Base-by-base conservation (phyloP, 2,113 vertebrate species). In the Pterophyllum scalare region DNA sequence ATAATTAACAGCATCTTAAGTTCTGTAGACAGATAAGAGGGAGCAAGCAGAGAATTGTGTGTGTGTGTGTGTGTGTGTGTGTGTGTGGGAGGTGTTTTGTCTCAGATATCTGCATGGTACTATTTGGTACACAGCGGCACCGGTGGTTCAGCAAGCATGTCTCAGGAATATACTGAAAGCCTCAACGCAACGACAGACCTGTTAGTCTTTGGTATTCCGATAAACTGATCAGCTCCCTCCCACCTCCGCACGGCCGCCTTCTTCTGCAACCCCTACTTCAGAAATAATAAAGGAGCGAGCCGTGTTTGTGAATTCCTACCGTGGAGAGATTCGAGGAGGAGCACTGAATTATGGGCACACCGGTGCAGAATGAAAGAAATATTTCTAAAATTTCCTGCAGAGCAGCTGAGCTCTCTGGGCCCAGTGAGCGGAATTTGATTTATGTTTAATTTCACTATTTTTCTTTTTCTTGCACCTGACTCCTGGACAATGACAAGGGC, bases 381-480 rank as follows among this genome's bases (percentile, higher is more conserved):
- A 80, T 88, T 83, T 86, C 64, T 54, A 64, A 89, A 91, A 88
- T 72, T 85, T 92, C 89, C 88, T 52, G 70, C 76, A 7, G 83
- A 81, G 92, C 89, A 93, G 91, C 93, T 93, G 90, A 89, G 86
- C 89, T 85, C 91, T 84, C 65, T 33, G 2, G 59, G 38, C 85
- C 24, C 26, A 7, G 49, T 28, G 83, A 86, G 77, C 59, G 9
- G 75, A 87, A 93, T 94, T 79, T 77, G 86, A 93, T 93, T 94
- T 87, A 82, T 81, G 61, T 89, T 91, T 91, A 87, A 93, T 92
- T 93, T 90, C 77, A 59, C 79, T 26, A 65, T 78, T 87, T 88
- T 81, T 86, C 75, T 87, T 81, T 22, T 78, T 13, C 80, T 61
- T 56, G 82, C 92, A 94, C 89, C 91, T 93, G 93, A 92, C 77